Base-by-base conservation (phyloP, 1,140 invertebrate genomes). In the Pantala flavescens region DNA sequence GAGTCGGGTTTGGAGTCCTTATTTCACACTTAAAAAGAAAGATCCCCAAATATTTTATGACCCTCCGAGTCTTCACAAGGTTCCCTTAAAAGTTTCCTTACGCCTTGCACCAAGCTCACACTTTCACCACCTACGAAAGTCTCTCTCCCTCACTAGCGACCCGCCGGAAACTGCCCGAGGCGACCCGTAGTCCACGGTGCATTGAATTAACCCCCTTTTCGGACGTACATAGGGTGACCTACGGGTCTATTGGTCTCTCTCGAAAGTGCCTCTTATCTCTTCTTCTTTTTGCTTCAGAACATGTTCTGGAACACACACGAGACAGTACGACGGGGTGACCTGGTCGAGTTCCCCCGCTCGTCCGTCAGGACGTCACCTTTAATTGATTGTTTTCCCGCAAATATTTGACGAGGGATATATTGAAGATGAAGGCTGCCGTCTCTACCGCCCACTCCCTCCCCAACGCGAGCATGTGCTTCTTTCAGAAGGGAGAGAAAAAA, bases 321-420 rank as follows among this genome's bases (percentile, higher is more conserved):
- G n/a, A 12, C 49, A 1, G 16, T 63, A 12, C 49, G n/a, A n/a
- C n/a, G 49, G 49, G 16, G n/a, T 21, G 49, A 63, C 49, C 49
- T 63, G 12, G 12, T 12, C 49, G 49, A 3, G 1, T 63, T 63
- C 49, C 49, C 49, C 49, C 12, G 12, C 49, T 63, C 49, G 49
- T 63, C 49, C 49, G 49, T 63, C 49, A 63, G 49, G 49, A 63
- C 49, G 49, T 63, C 49, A 63, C 49, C 49, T 63, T 63, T 63
- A 63, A 63, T 63, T 63, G 49, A 63, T 63, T 63, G 49, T 63
- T 63, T 63, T 63, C 49, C 49, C 2, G 49, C 49, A 63, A 63
- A 63, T 63, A 63, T 63, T 63, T 63, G 49, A 63, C 16, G 49
- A 63, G 49, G 49, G 49, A 16, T 63, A 63, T 63, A 63, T 63